Evolutionary conservation across 1,140 invertebrate genomes (phyloP).

Genomic region (Monochamus saltuarius): DNA sequence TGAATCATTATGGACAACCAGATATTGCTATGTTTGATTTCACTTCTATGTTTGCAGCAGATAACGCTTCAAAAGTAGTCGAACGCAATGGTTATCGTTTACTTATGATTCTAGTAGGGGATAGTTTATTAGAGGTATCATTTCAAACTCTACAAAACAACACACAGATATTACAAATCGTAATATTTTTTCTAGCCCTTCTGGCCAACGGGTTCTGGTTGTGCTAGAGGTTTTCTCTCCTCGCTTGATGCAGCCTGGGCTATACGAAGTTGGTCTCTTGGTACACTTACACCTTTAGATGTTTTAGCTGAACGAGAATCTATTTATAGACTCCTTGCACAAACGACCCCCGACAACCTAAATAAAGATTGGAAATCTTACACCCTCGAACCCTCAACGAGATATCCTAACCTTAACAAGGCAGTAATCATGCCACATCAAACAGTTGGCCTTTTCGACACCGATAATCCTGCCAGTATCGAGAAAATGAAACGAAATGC

Average conservation of each 20-base stretch:
- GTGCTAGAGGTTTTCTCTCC: slow-evolving; percentile 94
- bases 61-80: slow-evolving; percentile 85
- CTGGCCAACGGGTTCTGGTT: slow-evolving; percentile 98
- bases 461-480: slow-evolving; percentile 58
- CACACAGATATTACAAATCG: background rate
- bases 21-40: slow-evolving; percentile 99
- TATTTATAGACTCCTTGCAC: slow-evolving; percentile 74
- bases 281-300: slow-evolving; percentile 67
- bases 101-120: slow-evolving; percentile 89
- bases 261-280: slow-evolving; percentile 79
- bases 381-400: slow-evolving; percentile 86
- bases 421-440: slow-evolving; percentile 61
- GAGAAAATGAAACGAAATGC: slow-evolving; percentile 51
- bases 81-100: slow-evolving; percentile 77
- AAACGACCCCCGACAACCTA: slow-evolving; percentile 96
- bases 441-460: slow-evolving; percentile 60
- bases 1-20: slow-evolving; percentile 96
- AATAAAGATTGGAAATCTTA: slow-evolving; percentile 86
- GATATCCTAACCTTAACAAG: slow-evolving; percentile 68
- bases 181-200: slow-evolving; percentile 71
- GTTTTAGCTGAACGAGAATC: slow-evolving; percentile 93
- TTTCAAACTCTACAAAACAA: background rate
- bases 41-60: slow-evolving; percentile 97
- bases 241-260: slow-evolving; percentile 97
- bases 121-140: slow-evolving; percentile 86